Conservation (phyloP, 2,888 invertebrate species). For the Crepidodera aurea region DNA sequence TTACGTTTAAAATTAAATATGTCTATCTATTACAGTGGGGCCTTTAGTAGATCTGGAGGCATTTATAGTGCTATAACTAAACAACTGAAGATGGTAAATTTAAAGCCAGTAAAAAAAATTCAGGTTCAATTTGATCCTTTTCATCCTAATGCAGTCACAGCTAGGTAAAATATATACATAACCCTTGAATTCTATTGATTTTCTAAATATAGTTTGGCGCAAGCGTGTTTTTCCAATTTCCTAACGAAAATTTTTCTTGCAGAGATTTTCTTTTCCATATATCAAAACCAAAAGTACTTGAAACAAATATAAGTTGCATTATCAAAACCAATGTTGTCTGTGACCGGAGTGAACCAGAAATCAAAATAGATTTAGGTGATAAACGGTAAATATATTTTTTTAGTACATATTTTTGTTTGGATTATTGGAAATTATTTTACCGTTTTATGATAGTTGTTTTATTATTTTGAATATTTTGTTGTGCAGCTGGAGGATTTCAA, state of each 20-base stretch:
- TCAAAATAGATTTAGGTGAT: constrained; percentile 66
- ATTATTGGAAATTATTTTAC: too few species aligned
- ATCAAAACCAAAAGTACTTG: constrained; percentile 70
- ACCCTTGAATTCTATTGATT: constrained; percentile 50
- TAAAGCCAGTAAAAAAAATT: constrained; percentile 81
- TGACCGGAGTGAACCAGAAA: constrained; percentile 77
- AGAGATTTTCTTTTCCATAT: constrained; percentile 78
- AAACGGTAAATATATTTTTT: constrained; percentile 51
- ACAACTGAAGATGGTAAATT: constrained; percentile 74
- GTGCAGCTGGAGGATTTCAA: too few species aligned
- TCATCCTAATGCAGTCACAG: constrained; percentile 70
- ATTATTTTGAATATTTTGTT: too few species aligned
- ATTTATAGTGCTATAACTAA: constrained; percentile 76
- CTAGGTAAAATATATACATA: constrained; percentile 60
- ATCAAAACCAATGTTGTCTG: constrained; percentile 81
- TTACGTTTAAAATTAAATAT: too few species aligned
- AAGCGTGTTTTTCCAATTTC: constrained; percentile 42
- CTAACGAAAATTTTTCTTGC: constrained; percentile 55
- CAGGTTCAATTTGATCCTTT: constrained; percentile 87
- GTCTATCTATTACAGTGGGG: constrained; percentile 79
- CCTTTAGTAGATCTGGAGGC: constrained; percentile 72
- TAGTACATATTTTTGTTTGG: background rate
- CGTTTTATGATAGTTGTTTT: too few species aligned
- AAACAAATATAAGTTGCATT: constrained; percentile 78
- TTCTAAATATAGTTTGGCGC: constrained; percentile 53